Percentiles rank a stretch among this genome's conserved stretches.
These are phyloP conservation scores for Megathymus violae DNA, from an alignment of 1,140 invertebrate species.

Conservation along the genomic window DNA sequence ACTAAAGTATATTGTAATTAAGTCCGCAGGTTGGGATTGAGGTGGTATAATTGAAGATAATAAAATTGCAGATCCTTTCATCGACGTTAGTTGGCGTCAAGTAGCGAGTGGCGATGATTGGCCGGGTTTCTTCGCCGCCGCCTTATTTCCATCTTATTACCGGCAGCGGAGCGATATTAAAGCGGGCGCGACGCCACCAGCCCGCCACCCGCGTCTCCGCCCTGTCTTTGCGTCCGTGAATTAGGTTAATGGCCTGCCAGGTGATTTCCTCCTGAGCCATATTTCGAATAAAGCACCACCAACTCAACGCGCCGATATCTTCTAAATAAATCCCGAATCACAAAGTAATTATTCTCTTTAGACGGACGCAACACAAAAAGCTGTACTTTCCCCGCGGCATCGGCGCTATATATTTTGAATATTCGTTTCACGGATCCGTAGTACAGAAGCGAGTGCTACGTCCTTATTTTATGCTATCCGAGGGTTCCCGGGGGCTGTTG, in stretches of 20 bases:
- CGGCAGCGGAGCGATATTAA: constrained; percentile 77
- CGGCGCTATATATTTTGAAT: constrained; percentile 41
- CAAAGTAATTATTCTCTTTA: constrained; percentile 43
- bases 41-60: neutral
- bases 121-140: constrained; percentile 71
- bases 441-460: constrained; percentile 51
- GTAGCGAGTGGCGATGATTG: constrained; percentile 69
- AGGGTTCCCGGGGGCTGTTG: constrained; percentile 69
- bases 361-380: constrained; percentile 48
- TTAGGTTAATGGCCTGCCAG: constrained; percentile 83
- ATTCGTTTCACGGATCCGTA: constrained; percentile 51
- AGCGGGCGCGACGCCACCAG: constrained; percentile 66
- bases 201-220: constrained; percentile 74
- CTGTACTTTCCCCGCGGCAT: constrained; percentile 2
- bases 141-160: constrained; percentile 83
- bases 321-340: constrained; percentile 59
- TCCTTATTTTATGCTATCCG: constrained; percentile 53
- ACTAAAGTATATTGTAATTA: neutral
- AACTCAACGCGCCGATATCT: constrained; percentile 70
- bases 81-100: constrained; percentile 43
- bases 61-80: constrained; percentile 15
- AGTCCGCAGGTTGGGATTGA: neutral
- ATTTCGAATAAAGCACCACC: constrained; percentile 70
- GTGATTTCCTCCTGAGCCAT: constrained; percentile 80
- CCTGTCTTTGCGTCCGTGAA: constrained; percentile 80